phyloP scores from a whole-genome alignment of 1,140 invertebrate species.

The Drosophila guanche region DNA sequence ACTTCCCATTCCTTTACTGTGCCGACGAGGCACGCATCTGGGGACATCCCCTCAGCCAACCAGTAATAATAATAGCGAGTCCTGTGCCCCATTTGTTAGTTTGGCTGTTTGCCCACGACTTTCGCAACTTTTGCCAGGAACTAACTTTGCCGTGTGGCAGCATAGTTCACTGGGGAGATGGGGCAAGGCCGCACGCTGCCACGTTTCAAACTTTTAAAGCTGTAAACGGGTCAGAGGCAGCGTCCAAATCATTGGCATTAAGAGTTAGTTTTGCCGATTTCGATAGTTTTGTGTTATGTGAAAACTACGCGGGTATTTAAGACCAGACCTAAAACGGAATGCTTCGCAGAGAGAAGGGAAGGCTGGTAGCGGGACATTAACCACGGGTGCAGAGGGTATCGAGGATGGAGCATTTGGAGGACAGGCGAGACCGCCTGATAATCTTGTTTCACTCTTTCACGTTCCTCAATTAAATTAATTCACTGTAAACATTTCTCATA shows the following conservation, averaged over 20 bases:
- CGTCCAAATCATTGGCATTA: constrained; percentile 42
- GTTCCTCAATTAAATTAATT: too few relatives aligned
- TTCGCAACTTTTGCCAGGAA: constrained; percentile 60
- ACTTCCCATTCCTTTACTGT: too few relatives aligned
- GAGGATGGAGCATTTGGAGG: too few relatives aligned
- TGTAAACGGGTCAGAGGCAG: constrained; percentile 70
- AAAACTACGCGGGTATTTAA: constrained; percentile 63
- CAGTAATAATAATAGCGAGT: constrained; percentile 74
- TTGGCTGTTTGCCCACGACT: constrained; percentile 68
- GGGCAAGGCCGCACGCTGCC: constrained; percentile 6
- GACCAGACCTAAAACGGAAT: constrained; percentile 31
- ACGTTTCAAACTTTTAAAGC: constrained; percentile 51
- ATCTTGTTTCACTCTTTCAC: too few relatives aligned
- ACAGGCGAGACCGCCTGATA: too few relatives aligned
- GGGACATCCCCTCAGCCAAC: constrained; percentile 56
- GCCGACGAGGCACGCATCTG: too few relatives aligned
- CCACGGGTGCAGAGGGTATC: neutral
- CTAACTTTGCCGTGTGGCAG: constrained; percentile 55
- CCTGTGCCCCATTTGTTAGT: constrained; percentile 54
- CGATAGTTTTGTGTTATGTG: constrained; percentile 52
- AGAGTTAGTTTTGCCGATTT: constrained; percentile 54
- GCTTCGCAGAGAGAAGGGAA: neutral
- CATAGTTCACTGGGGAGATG: constrained; percentile 44
- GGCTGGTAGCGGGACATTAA: constrained; percentile 15
- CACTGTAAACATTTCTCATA: too few relatives aligned